These are phyloP conservation scores for Cephus rjabovi DNA, from an alignment of 2,888 invertebrate genomes.

Conservation along the genomic window DNA sequence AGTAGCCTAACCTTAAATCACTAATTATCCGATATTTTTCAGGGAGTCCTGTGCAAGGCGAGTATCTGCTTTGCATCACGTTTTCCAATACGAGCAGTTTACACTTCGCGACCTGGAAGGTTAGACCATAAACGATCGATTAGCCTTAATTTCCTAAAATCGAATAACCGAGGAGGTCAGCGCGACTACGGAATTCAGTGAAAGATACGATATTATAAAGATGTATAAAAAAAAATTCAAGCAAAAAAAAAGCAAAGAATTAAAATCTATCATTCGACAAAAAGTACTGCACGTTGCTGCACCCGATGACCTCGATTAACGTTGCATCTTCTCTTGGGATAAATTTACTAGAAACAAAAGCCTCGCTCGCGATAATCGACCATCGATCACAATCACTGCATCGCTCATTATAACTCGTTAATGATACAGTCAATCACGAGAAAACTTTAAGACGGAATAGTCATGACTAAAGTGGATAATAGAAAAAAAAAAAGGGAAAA, in stretches of 20 bases:
- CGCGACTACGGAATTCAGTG: neutral
- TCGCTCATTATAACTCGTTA: neutral
- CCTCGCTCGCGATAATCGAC: neutral
- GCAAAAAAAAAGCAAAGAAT: neutral
- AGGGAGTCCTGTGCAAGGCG: conserved; percentile 2
- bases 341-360: neutral
- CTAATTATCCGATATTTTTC: conserved; percentile 1
- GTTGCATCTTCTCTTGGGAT: neutral
- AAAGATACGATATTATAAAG: neutral
- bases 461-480: neutral
- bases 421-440: neutral
- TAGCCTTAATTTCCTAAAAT: conserved; percentile 3
- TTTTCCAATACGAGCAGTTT: conserved; percentile 2
- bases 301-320: neutral
- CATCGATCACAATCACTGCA: neutral
- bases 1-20: neutral
- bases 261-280: neutral
- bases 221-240: neutral
- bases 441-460: neutral
- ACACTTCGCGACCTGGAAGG: neutral
- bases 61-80: conserved; percentile 1
- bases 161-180: neutral
- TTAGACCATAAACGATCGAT: neutral
- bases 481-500: neutral
- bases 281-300: neutral